These are phyloP conservation scores for Drosophila mercatorum DNA, from an alignment of 2,888 invertebrate genomes.

Conservation along the genomic window DNA sequence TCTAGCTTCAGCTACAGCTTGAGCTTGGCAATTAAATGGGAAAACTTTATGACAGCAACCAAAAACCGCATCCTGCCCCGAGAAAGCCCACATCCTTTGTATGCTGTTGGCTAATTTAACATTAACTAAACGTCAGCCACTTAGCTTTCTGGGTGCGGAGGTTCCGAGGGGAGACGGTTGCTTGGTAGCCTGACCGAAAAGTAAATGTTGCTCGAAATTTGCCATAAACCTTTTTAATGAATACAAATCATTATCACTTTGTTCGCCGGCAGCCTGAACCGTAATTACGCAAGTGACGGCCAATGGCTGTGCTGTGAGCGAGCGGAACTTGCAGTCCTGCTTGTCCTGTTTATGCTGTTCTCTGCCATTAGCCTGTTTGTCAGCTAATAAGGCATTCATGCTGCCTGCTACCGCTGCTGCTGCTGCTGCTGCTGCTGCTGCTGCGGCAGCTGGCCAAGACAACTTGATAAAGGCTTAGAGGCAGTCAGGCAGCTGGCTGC, in stretches of 20 bases:
- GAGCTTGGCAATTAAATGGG: slow-evolving; percentile 37
- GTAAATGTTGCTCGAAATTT: slow-evolving; percentile 74
- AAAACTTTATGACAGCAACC: slow-evolving; percentile 34
- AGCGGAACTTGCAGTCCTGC: slow-evolving; percentile 32
- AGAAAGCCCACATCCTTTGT: slow-evolving; percentile 8
- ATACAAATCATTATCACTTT: slow-evolving; percentile 81
- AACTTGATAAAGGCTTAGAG: slow-evolving; percentile 71
- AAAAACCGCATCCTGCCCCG: slow-evolving; percentile 21
- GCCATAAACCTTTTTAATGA: slow-evolving; percentile 80
- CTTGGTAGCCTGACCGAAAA: slow-evolving; percentile 39
- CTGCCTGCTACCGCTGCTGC: slow-evolving; percentile 7
- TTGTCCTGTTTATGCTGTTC: slow-evolving; percentile 1
- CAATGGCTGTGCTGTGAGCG: slow-evolving; percentile 8
- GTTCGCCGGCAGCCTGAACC: slow-evolving; percentile 66
- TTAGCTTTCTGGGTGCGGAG: slow-evolving; percentile 16
- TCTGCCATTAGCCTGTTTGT: slow-evolving; percentile 40
- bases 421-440: slow-evolving; percentile 17
- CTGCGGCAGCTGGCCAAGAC: slow-evolving; percentile 44
- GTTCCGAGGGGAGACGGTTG: background rate
- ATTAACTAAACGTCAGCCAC: slow-evolving; percentile 38
- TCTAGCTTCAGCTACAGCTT: slow-evolving; percentile 9
- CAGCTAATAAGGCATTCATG: slow-evolving; percentile 74
- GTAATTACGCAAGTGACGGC: slow-evolving; percentile 65
- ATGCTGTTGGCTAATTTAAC: slow-evolving; percentile 29
- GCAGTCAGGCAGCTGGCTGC: slow-evolving; percentile 8